Conservation (phyloP, 2,797 vertebrate genomes). For the Aselliscus stoliczkanus region DNA sequence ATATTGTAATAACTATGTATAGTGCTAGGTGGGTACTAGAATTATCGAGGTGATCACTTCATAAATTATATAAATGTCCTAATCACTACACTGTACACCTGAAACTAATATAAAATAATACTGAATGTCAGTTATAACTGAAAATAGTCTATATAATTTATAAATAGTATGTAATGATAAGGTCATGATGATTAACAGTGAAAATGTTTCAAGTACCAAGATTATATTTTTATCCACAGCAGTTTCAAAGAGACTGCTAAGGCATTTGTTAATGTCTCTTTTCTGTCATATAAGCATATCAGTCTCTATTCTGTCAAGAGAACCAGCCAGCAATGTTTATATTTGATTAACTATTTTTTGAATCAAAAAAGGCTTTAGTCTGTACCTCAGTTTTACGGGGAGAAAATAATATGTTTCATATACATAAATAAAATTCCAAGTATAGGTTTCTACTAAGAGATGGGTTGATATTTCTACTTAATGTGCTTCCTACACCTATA, state of each 20-base stretch:
- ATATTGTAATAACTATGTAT: too few species aligned
- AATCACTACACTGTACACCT: too few species aligned
- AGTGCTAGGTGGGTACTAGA: too few species aligned
- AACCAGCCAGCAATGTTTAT: slow-evolving; percentile 44
- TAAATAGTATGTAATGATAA: neutral
- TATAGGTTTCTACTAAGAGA: slow-evolving; percentile 45
- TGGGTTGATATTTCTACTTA: slow-evolving; percentile 58
- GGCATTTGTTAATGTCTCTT: neutral
- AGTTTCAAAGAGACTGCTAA: neutral
- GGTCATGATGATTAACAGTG: neutral
- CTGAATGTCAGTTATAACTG: too few species aligned
- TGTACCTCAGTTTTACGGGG: slow-evolving; percentile 26
- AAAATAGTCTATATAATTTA: neutral
- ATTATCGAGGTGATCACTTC: too few species aligned
- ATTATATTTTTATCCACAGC: neutral
- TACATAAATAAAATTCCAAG: slow-evolving; percentile 71
- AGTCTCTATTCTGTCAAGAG: neutral
- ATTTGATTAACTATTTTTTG: slow-evolving; percentile 43
- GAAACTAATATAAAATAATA: too few species aligned
- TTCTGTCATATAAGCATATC: neutral
- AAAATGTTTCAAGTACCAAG: neutral
- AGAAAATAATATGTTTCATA: slow-evolving; percentile 44
- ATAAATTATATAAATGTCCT: too few species aligned
- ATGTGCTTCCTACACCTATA: slow-evolving; percentile 40
- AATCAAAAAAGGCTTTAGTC: slow-evolving; percentile 38